phyloP scores from a whole-genome alignment of 2,888 invertebrate genomes.

The Agrenia bidenticulata region DNA sequence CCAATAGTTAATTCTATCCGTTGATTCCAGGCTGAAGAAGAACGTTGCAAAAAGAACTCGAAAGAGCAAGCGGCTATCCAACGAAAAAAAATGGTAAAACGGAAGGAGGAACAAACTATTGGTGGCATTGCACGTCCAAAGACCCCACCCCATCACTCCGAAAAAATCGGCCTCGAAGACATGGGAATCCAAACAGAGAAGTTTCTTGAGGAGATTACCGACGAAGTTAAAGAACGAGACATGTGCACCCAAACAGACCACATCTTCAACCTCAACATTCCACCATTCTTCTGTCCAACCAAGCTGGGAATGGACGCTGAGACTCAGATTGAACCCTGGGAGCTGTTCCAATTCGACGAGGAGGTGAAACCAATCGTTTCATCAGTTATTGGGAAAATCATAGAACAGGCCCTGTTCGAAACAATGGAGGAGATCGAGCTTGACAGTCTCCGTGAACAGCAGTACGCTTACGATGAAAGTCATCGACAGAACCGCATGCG shows the following conservation, averaged over 20 bases:
- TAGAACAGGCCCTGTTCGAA: slow-evolving; percentile 85
- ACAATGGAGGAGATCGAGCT: slow-evolving; percentile 91
- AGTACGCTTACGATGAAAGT: slow-evolving; percentile 68
- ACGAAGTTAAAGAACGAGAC: slow-evolving; percentile 63
- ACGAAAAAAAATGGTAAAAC: slow-evolving; percentile 4
- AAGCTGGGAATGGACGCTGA: slow-evolving; percentile 75
- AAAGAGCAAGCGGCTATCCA: slow-evolving; percentile 6
- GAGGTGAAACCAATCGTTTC: slow-evolving; percentile 88
- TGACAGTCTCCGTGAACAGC: slow-evolving; percentile 74
- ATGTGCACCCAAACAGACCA: slow-evolving; percentile 82
- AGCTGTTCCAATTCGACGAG: slow-evolving; percentile 85
- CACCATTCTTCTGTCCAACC: slow-evolving; percentile 67
- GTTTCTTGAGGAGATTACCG: slow-evolving; percentile 42
- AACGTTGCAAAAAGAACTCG: slow-evolving; percentile 24
- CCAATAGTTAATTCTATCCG: background rate
- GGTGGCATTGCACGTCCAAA: slow-evolving; percentile 35
- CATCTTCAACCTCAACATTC: slow-evolving; percentile 77
- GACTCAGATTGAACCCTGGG: slow-evolving; percentile 87
- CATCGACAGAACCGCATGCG: slow-evolving; percentile 83
- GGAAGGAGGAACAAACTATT: too few species aligned
- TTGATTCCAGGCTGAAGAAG: slow-evolving; percentile 25
- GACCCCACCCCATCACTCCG: slow-evolving; percentile 18
- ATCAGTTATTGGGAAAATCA: slow-evolving; percentile 80
- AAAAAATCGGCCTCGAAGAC: slow-evolving; percentile 24
- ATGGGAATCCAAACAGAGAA: slow-evolving; percentile 39